A percentile compares a stretch with the other conserved stretches of the same genome.
Evolutionary conservation across 2,113 vertebrate genomes (phyloP).

Genomic region (Macaca mulatta): DNA sequence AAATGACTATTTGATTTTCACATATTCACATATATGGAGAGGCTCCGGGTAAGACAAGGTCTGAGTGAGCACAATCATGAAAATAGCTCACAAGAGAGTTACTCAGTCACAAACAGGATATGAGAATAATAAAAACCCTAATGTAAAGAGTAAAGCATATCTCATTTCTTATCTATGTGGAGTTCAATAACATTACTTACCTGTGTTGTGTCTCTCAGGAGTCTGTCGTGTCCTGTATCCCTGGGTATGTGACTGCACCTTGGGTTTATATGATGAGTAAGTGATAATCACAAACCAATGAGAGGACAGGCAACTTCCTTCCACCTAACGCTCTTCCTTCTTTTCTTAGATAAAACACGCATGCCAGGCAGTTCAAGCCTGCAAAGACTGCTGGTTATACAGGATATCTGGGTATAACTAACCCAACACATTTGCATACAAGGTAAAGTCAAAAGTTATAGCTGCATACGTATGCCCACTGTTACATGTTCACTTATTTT

Average conservation of each 20-base stretch:
- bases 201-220: neutral
- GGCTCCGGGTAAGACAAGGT: neutral
- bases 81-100: neutral
- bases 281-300: constrained; percentile 28
- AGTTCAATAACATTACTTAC: constrained; percentile 6
- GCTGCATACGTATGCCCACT: neutral
- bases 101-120: neutral
- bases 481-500: neutral
- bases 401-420: neutral
- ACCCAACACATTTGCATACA: neutral
- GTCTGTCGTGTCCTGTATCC: neutral
- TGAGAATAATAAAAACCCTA: neutral
- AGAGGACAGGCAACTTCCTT: constrained; percentile 17
- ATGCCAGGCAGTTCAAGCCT: neutral
- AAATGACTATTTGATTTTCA: neutral
- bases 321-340: constrained; percentile 25
- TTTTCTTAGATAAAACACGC: neutral
- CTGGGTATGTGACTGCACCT: neutral
- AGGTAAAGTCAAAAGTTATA: neutral
- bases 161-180: neutral
- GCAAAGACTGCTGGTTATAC: neutral
- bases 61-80: neutral
- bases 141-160: neutral
- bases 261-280: constrained; percentile 21
- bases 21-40: neutral